Evolutionary conservation across 2,113 vertebrate genomes (phyloP), one percentile per base, ranked within the genome.

Genomic region (Xenopus borealis): DNA sequence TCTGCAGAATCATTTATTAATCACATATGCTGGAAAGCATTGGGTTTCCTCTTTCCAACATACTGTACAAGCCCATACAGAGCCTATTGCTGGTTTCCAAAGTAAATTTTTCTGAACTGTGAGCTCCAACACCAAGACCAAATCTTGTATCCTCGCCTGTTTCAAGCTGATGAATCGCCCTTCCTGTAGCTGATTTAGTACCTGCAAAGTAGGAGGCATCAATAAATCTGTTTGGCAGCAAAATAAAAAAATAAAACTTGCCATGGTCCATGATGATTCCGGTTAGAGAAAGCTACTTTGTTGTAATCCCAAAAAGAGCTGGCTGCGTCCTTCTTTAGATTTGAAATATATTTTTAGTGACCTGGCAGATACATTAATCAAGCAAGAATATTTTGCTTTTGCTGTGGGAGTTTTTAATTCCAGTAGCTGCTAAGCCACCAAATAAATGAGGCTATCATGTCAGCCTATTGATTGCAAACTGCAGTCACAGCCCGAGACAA

Each of bases 391-490:
- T 55, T 55, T 55, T 55, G 3, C 47, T 55, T n/a, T 55, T 55
- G 9, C 63, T 18, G 1, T 12, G 19, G 46, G 20, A 7, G n/a
- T 18, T 66, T 67, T 67, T 45, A 19, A 16, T 23, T 50, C 45
- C 16, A 9, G 20, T 18, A 50, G 57, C 57, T 40, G 18, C 46
- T 76, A 69, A 33, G 27, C 68, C 45, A 45, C 52, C 17, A 17
- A 69, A 62, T 8, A 3, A 62, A 20, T 64, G 47, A 61, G 33
- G 66, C 58, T 14, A 46, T 76, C 66, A 64, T 40, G 45, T 63
- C 46, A 53, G 16, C 11, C 30, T 69, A 76, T 76, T 69, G 59
- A 69, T 69, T 76, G 58, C 44, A 20, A n/a, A 53, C 66, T 75
- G 27, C 65, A 47, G 72, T 12, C 68, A 27, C 13, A 64, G 47